A percentile compares a stretch with the other conserved stretches of the same genome.
These are phyloP conservation scores for Lynx canadensis DNA, from an alignment of 2,113 vertebrate genomes.

Conservation along the genomic window DNA sequence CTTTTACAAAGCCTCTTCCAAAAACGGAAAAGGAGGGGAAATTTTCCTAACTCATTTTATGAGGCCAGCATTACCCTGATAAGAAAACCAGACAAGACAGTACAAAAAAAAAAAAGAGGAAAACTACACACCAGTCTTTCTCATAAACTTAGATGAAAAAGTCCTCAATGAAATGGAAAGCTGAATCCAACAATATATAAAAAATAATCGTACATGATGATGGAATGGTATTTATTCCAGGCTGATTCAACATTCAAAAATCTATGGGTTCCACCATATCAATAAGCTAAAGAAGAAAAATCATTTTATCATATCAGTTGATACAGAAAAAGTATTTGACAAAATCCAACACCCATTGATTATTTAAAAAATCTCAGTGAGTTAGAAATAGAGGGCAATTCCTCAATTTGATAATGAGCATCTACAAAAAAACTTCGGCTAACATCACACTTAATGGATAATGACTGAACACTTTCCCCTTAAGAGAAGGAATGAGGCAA, in stretches of 20 bases:
- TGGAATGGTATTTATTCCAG: neutral
- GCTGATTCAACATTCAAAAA: constrained; percentile 30
- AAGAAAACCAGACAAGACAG: neutral
- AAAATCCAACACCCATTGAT: neutral
- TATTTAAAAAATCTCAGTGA: neutral
- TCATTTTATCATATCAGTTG: neutral
- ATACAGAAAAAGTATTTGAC: neutral
- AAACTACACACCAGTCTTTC: neutral
- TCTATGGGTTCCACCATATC: neutral
- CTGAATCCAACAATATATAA: neutral
- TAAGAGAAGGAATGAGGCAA: neutral
- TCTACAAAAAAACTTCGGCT: neutral
- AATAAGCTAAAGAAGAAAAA: neutral
- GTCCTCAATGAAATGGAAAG: neutral
- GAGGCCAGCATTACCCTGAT: neutral
- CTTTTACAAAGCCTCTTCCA: neutral
- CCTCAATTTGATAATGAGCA: neutral
- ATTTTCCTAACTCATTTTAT: neutral
- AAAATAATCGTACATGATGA: neutral
- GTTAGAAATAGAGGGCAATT: neutral
- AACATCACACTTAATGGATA: neutral
- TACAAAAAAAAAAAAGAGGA: neutral
- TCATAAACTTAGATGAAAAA: neutral
- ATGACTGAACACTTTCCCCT: neutral
- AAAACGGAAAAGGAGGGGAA: neutral